These are phyloP conservation scores for Antheraea pernyi DNA, from an alignment of 1,140 invertebrate genomes.

Conservation along the genomic window DNA sequence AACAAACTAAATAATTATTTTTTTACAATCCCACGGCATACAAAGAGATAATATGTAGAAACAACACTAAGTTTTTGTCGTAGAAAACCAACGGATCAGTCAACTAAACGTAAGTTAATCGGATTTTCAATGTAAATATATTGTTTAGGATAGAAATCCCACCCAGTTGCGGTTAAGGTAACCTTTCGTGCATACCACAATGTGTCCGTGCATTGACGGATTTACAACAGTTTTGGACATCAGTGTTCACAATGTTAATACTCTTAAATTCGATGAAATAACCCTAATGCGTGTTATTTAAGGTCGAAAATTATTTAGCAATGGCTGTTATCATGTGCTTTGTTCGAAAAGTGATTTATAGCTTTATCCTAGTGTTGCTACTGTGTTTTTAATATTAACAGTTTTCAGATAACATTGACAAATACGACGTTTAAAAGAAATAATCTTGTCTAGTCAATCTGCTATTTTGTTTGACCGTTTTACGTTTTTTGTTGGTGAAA, in stretches of 20 bases:
- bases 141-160: constrained; percentile 52
- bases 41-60: constrained; percentile 38
- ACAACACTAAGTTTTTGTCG: constrained; percentile 24
- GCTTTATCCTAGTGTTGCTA: constrained; percentile 13
- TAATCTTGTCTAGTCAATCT: constrained; percentile 3
- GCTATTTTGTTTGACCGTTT: constrained; percentile 7
- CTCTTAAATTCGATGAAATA: neutral
- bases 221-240: constrained; percentile 39
- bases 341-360: constrained; percentile 11
- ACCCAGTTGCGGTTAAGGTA: constrained; percentile 44
- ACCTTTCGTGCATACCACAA: constrained; percentile 17
- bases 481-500: constrained; percentile 6
- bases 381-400: constrained; percentile 10
- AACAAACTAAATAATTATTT: constrained; percentile 55
- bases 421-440: neutral
- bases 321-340: neutral
- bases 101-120: constrained; percentile 54
- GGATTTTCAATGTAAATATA: constrained; percentile 64
- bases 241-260: constrained; percentile 6
- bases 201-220: constrained; percentile 35
- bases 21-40: constrained; percentile 43
- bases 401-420: neutral
- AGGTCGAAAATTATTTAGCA: neutral
- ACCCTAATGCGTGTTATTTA: neutral
- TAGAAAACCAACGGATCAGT: constrained; percentile 36